A percentile compares a stretch with the other conserved stretches of the same genome.
These are phyloP conservation scores for Aphidius gifuensis DNA, from an alignment of 1,140 invertebrate genomes.

Conservation along the genomic window DNA sequence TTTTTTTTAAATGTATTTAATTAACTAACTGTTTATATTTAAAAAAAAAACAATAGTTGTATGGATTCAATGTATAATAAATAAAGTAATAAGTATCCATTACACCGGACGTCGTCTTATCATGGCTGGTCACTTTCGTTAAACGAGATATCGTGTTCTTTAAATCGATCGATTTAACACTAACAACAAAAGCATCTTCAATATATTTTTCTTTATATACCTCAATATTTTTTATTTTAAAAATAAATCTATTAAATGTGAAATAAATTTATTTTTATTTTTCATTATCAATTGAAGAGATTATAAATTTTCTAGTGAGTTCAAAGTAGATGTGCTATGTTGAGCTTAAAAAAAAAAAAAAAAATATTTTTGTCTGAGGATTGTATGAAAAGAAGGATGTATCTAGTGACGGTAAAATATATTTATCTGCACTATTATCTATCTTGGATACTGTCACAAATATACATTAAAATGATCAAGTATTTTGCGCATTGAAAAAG, in stretches of 20 bases:
- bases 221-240: too few species aligned
- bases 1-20: too few species aligned
- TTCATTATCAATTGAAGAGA: background rate
- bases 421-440: slow-evolving; percentile 20
- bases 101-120: slow-evolving; percentile 24
- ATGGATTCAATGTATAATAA: slow-evolving; percentile 15
- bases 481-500: slow-evolving; percentile 29
- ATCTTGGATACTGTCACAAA: background rate
- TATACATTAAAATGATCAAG: slow-evolving; percentile 13
- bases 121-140: slow-evolving; percentile 18
- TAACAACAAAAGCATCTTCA: background rate
- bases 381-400: slow-evolving; percentile 23
- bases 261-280: slow-evolving; percentile 1
- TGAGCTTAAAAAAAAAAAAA: background rate
- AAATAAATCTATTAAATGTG: background rate
- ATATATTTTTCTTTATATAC: background rate
- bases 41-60: slow-evolving; percentile 11
- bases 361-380: slow-evolving; percentile 4
- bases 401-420: slow-evolving; percentile 22
- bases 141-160: slow-evolving; percentile 22
- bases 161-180: slow-evolving; percentile 11
- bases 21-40: background rate
- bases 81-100: slow-evolving; percentile 14
- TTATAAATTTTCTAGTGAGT: background rate
- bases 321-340: background rate